Base-by-base conservation (phyloP, 2,113 vertebrate species). In the Dendropsophus ebraccatus region DNA sequence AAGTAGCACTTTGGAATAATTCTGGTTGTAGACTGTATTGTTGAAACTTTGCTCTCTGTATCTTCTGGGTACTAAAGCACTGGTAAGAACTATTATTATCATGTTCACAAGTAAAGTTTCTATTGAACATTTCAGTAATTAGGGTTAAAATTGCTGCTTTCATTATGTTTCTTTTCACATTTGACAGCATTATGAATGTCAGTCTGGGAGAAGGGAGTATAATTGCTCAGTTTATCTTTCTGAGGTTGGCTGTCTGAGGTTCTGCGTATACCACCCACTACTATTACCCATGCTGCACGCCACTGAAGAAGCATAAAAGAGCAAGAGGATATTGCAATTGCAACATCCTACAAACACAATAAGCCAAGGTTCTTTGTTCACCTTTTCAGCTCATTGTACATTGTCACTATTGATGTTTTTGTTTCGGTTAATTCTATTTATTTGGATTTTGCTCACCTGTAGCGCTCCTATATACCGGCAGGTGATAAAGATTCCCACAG, bases 201-300 rank as follows among this genome's bases (percentile, higher is more conserved):
- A 86, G 62, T 23, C 67, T 80, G 28, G 50, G 65, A 86, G 65
- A 72, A 72, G 49, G 52, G 32, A 67, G 49, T 67, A 69, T 86
- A 84, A 84, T 70, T 79, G 62, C 50, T 80, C n/a, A 73, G 84
- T 80, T 80, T 79, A 85, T 85, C 83, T 85, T 78, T 79, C 30
- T 77, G 73, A 84, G 83, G 83, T 65, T 77, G 21, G 35, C 45
- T 80, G 75, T 80, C 76, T 86, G 84, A 80, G 62, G 62, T 80
- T 54, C 75, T 81, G 76, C 16, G 10, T 80, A 86, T 86, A 86
- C 84, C 84, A 86, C 84, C 84, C 84, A 86, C 84, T 58, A 80
- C 45, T 80, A 80, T 73, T 73, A 80, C 32, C 84, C 47, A 72
- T 56, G 28, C 49, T 79, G 77, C 84, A 86, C n/a, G 32, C 62